Conservation (phyloP, 2,888 invertebrate genomes). For the Tetragonula carbonaria region DNA sequence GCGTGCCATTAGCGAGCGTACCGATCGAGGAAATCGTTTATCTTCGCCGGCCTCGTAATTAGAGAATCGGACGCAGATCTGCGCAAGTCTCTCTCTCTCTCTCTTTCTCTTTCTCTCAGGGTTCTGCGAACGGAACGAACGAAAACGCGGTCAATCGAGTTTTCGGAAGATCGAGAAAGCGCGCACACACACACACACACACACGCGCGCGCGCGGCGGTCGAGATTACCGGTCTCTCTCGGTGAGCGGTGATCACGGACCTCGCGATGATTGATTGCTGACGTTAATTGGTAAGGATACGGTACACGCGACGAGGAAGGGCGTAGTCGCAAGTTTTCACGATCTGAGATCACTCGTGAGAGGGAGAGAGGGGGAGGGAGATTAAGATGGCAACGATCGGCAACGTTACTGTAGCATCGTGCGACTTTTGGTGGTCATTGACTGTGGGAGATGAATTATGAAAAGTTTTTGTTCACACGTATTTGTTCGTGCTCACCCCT, state of each 20-base stretch:
- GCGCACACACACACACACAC: neutral
- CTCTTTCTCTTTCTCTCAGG: too few species aligned
- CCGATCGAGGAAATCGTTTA: constrained; percentile 49
- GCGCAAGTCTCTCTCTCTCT: neutral
- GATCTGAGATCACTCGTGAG: neutral
- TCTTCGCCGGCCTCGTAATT: constrained; percentile 43
- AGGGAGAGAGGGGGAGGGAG: too few species aligned
- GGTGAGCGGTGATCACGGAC: neutral
- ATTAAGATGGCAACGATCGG: too few species aligned
- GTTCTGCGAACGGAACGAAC: constrained; percentile 12
- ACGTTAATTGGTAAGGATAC: constrained; percentile 30
- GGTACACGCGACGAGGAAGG: neutral
- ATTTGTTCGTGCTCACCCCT: too few species aligned
- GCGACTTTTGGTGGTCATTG: too few species aligned
- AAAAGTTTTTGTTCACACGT: too few species aligned
- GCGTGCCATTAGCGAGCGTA: constrained; percentile 41
- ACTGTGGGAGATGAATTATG: too few species aligned
- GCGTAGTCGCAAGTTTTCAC: constrained; percentile 1
- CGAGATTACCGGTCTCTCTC: constrained; percentile 5
- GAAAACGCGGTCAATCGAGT: constrained; percentile 24
- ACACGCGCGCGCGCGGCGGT: neutral
- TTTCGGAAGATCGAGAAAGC: constrained; percentile 13
- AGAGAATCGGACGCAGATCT: constrained; percentile 40
- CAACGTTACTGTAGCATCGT: too few species aligned
- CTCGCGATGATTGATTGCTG: constrained; percentile 27